A percentile compares a stretch with the other conserved stretches of the same genome.
These are phyloP conservation scores for Drosophila affinis DNA, from an alignment of 2,888 invertebrate genomes.

Conservation along the genomic window DNA sequence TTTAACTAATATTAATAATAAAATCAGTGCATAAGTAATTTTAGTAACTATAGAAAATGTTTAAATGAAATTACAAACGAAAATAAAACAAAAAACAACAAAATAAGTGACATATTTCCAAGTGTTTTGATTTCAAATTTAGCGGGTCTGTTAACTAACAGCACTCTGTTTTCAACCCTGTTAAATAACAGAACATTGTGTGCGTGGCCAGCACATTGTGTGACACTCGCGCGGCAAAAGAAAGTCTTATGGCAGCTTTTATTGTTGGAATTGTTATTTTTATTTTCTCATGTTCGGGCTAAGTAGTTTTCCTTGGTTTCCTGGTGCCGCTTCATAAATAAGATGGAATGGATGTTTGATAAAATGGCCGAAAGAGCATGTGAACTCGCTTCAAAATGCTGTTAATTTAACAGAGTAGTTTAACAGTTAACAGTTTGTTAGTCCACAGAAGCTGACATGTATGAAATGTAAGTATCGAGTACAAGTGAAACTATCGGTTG, in stretches of 20 bases:
- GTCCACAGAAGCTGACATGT: too few species aligned
- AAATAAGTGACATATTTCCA: conserved; percentile 65
- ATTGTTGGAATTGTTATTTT: not conserved
- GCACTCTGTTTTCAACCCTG: not conserved
- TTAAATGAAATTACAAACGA: conserved; percentile 81
- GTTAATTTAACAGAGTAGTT: too few species aligned
- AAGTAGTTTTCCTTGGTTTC: too few species aligned
- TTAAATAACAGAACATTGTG: not conserved
- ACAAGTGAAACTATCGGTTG: too few species aligned
- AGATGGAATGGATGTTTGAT: too few species aligned
- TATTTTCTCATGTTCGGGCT: too few species aligned
- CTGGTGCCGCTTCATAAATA: too few species aligned
- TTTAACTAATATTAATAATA: conserved; percentile 80
- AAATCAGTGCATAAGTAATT: conserved; percentile 80
- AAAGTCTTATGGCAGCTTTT: not conserved
- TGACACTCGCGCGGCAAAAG: not conserved
- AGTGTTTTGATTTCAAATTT: conserved; percentile 1
- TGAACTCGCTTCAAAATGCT: too few species aligned
- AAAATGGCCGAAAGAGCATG: too few species aligned
- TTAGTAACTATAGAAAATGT: conserved; percentile 83
- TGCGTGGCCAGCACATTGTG: not conserved
- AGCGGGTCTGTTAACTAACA: not conserved
- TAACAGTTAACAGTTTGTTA: too few species aligned
- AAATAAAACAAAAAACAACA: conserved; percentile 60
- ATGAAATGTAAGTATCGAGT: too few species aligned